Percentiles rank a stretch among this genome's conserved stretches.
phyloP scores from a whole-genome alignment of 2,113 vertebrate genomes.

The Seriola aureovittata region DNA sequence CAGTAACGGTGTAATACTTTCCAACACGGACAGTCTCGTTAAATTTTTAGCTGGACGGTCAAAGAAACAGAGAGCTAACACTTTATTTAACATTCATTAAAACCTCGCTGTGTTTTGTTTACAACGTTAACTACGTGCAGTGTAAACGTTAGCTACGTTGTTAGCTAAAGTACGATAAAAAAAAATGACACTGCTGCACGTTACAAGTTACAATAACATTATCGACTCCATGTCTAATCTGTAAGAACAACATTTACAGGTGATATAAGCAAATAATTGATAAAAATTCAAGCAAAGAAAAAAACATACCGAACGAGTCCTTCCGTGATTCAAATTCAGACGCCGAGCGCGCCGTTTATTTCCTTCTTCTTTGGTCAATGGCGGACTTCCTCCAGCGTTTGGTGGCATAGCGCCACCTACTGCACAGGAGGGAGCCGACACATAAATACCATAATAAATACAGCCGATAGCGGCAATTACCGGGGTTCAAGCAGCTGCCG shows the following conservation, averaged over 20 bases:
- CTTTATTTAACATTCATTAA: no score
- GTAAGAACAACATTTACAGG: accelerated
- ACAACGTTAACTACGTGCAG: neutral
- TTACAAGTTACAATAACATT: accelerated
- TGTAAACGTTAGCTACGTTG: neutral
- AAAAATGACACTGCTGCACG: neutral
- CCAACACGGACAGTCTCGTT: neutral
- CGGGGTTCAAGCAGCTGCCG: no score
- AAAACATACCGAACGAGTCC: neutral
- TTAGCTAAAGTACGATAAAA: neutral
- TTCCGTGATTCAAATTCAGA: constrained; percentile 36
- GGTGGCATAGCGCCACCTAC: constrained; percentile 11
- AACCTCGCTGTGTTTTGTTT: neutral
- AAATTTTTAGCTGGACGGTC: no score
- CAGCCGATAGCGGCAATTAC: no score
- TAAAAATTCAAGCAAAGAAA: neutral
- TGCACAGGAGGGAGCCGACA: neutral
- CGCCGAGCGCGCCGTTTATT: constrained; percentile 13
- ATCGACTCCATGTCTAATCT: neutral
- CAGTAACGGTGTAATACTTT: neutral
- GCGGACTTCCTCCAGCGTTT: neutral
- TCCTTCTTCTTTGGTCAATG: constrained; percentile 28
- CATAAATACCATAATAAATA: no score
- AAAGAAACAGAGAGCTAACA: neutral
- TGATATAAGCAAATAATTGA: neutral